Evolutionary conservation across 37 sponge, comb jelly and placozoan genomes (phyloP).

Genomic region (Petrosia ficiformis): DNA sequence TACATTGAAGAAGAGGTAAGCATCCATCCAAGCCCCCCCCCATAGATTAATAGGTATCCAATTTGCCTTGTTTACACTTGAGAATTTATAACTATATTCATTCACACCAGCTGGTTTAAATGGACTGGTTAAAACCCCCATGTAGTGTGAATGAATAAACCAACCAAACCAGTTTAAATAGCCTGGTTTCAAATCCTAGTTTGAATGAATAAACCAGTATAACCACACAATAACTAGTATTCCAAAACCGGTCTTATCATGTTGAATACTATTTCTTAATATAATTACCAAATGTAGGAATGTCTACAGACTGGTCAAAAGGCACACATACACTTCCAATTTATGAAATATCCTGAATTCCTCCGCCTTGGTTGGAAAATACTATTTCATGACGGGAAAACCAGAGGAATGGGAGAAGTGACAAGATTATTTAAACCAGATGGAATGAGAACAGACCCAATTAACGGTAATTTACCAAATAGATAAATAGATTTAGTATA

Average conservation of each 20-base stretch:
- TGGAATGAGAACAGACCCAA: conserved; percentile 14
- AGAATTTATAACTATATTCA: neutral
- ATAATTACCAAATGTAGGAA: conserved; percentile 30
- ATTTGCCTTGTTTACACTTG: neutral
- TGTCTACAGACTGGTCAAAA: conserved; percentile 30
- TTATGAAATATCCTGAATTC: conserved; percentile 82
- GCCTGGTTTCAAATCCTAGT: no score
- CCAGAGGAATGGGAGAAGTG: conserved; percentile 80
- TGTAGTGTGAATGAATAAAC: no score
- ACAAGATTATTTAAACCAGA: conserved; percentile 20
- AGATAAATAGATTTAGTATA: no score
- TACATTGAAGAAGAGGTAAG: conserved; percentile 45
- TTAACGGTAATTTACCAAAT: no score
- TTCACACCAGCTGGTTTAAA: no score
- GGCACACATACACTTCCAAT: conserved; percentile 55
- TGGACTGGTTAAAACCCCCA: no score
- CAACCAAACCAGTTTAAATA: no score
- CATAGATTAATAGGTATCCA: no score
- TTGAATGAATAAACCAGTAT: no score
- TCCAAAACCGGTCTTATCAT: no score
- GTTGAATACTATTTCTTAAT: no score
- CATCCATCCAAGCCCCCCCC: neutral
- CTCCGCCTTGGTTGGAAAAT: conserved; percentile 57
- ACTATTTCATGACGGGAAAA: conserved; percentile 72
- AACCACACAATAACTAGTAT: no score